These are phyloP conservation scores for Oceanites oceanicus DNA, from an alignment of 2,113 vertebrate species.

Conservation along the genomic window DNA sequence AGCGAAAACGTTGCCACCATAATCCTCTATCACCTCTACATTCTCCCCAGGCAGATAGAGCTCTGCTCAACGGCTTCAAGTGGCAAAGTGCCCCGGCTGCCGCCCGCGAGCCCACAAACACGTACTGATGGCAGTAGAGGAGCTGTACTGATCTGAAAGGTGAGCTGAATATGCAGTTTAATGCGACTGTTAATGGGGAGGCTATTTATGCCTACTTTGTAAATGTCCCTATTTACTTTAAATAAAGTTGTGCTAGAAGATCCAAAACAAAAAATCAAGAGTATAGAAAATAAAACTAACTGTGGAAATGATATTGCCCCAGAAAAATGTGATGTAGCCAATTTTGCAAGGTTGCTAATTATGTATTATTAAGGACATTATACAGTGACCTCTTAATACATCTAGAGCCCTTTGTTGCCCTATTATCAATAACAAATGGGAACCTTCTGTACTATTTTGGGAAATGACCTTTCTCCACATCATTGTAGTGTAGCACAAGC, in stretches of 20 bases:
- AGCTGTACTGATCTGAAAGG: not conserved
- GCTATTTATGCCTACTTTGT: not conserved
- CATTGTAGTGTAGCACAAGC: not conserved
- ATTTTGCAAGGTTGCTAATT: not conserved
- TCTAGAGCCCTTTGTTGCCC: constrained; percentile 32
- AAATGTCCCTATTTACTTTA: not conserved
- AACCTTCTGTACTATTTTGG: constrained; percentile 46
- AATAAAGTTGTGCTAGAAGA: not conserved
- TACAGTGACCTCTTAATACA: constrained; percentile 10
- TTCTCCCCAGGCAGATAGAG: not conserved
- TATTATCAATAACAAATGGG: constrained; percentile 39
- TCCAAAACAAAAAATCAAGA: not conserved
- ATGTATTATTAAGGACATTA: not conserved
- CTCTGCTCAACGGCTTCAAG: not conserved
- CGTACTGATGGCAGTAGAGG: fast-evolving
- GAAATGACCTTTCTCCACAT: constrained; percentile 58
- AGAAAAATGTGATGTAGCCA: not conserved
- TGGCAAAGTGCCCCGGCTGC: not conserved
- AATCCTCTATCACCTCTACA: not conserved
- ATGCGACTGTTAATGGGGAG: not conserved
- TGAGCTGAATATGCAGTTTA: not conserved
- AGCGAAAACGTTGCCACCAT: not conserved
- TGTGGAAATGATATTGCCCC: not conserved
- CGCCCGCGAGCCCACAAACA: not conserved
- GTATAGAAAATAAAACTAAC: not conserved